These are phyloP conservation scores for Dolichallabes microphthalmus DNA, from an alignment of 2,113 vertebrate genomes.

Conservation along the genomic window DNA sequence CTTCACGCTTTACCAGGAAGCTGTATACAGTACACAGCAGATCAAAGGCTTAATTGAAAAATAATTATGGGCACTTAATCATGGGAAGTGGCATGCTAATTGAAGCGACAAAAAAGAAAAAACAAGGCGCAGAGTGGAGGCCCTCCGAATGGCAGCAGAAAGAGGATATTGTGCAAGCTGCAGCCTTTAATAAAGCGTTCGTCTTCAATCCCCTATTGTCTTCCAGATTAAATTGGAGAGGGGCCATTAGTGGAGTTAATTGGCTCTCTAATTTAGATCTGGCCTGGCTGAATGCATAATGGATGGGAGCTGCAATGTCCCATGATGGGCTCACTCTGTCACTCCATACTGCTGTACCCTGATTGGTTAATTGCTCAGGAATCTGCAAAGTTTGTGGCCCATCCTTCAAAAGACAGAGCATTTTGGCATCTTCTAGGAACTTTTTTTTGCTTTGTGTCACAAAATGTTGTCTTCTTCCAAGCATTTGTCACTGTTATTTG, in stretches of 20 bases:
- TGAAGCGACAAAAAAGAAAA: constrained; percentile 76
- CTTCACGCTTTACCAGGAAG: constrained; percentile 8
- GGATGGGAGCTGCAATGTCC: constrained; percentile 85
- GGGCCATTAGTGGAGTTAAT: constrained; percentile 99
- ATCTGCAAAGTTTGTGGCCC: constrained; percentile 68
- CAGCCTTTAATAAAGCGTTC: constrained; percentile 89
- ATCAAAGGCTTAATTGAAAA: constrained; percentile 99
- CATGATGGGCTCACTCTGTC: constrained; percentile 93
- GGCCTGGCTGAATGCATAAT: constrained; percentile 94
- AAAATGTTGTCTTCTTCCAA: not conserved
- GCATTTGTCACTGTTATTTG: not conserved
- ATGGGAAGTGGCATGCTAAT: constrained; percentile 97
- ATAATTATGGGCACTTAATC: constrained; percentile 99
- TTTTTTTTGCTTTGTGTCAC: not conserved
- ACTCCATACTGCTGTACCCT: constrained; percentile 82
- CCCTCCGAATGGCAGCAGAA: constrained; percentile 89
- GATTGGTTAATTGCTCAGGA: constrained; percentile 76
- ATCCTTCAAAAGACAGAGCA: constrained; percentile 66
- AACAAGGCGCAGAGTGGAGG: constrained; percentile 89
- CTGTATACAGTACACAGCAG: constrained; percentile 79
- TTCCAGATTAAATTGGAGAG: constrained; percentile 99
- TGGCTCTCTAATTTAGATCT: constrained; percentile 99
- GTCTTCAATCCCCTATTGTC: constrained; percentile 96
- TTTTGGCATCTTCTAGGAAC: constrained; percentile 24
- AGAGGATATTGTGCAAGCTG: constrained; percentile 95